A percentile compares a stretch with the other conserved stretches of the same genome.
Evolutionary conservation across 2,888 invertebrate species (phyloP).

Genomic region (Cryptosula pallasiana): DNA sequence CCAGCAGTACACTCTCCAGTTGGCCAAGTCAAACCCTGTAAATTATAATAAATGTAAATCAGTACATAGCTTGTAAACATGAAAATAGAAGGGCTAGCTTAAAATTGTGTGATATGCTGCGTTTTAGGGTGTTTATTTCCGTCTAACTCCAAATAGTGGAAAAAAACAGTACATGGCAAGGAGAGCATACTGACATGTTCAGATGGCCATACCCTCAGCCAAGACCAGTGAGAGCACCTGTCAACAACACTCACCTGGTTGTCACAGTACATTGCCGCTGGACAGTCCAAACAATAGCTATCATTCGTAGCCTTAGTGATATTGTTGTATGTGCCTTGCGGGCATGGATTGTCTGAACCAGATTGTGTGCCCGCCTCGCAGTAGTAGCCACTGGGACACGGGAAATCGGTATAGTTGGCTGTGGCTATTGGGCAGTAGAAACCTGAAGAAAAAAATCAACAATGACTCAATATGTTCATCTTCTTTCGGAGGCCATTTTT

Average conservation of each 20-base stretch:
- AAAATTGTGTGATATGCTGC: too few species aligned
- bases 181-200: too few species aligned
- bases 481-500: too few species aligned
- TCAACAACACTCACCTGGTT: slow-evolving; percentile 1
- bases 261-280: slow-evolving; percentile 43
- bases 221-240: too few species aligned
- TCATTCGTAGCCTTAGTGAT: slow-evolving; percentile 29
- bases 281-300: slow-evolving; percentile 34
- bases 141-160: too few species aligned
- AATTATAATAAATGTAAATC: too few species aligned
- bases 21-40: slow-evolving; percentile 34
- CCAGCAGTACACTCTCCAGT: slow-evolving; percentile 41
- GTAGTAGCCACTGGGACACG: slow-evolving; percentile 37
- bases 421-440: slow-evolving; percentile 29
- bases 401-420: slow-evolving; percentile 35
- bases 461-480: too few species aligned
- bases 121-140: too few species aligned
- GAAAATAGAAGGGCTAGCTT: too few species aligned
- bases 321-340: slow-evolving; percentile 38
- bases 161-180: too few species aligned
- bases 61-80: too few species aligned
- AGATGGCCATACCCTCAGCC: too few species aligned
- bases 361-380: slow-evolving; percentile 37
- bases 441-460: slow-evolving; percentile 9
- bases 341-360: slow-evolving; percentile 35